A percentile compares a stretch with the other conserved stretches of the same genome.
Conservation (phyloP, 35 echinoderm and acorn worm genomes). For the Holothuria glaberrima region DNA sequence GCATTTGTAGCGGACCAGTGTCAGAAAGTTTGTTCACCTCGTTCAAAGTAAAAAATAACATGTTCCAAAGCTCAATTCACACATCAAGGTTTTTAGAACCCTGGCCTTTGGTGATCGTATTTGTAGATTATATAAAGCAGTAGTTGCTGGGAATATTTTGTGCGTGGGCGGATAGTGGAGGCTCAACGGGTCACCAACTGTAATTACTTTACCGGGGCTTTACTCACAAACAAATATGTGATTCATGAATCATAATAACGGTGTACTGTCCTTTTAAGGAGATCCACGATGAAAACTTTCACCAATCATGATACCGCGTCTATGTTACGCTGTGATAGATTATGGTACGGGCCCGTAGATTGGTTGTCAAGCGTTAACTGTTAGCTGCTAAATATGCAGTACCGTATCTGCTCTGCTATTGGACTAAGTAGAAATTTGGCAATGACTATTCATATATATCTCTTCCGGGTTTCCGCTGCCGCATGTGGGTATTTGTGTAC, state of each 20-base stretch:
- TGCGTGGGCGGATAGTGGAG: constrained; percentile 48
- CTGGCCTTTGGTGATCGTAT: constrained; percentile 37
- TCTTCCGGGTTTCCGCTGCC: constrained; percentile 56
- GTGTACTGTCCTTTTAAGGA: constrained; percentile 19
- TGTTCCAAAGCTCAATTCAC: constrained; percentile 32
- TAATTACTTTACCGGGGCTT: constrained; percentile 22
- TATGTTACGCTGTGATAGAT: background rate
- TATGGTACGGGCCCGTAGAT: background rate
- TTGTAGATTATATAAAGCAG: constrained; percentile 23
- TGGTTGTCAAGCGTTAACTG: background rate
- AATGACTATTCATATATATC: constrained; percentile 30
- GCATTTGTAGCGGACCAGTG: too few species aligned
- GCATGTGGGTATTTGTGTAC: constrained; percentile 38
- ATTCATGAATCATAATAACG: constrained; percentile 59
- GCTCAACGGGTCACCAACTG: constrained; percentile 29
- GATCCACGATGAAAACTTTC: background rate
- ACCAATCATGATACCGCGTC: constrained; percentile 17
- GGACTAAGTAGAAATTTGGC: background rate
- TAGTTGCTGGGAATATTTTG: constrained; percentile 54
- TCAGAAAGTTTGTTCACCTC: constrained; percentile 34
- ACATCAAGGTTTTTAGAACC: constrained; percentile 53
- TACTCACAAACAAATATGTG: constrained; percentile 60
- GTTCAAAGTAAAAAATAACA: background rate
- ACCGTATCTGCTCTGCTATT: background rate
- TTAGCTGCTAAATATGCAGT: background rate